Percentiles rank a stretch among this genome's conserved stretches.
These are phyloP conservation scores for Oncopodura yosiiana DNA, from an alignment of 1,140 invertebrate genomes.

Conservation along the genomic window DNA sequence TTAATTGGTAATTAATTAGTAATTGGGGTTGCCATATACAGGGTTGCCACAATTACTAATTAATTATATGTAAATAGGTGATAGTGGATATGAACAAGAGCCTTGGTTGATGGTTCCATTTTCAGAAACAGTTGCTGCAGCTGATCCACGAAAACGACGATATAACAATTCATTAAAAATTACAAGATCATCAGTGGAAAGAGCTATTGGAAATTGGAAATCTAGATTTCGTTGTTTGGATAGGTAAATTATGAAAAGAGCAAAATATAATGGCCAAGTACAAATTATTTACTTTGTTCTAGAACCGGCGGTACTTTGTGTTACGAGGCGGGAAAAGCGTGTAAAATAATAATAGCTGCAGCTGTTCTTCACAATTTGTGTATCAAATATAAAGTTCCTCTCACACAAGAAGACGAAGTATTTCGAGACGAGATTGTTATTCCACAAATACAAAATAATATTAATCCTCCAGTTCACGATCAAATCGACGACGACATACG, in stretches of 20 bases:
- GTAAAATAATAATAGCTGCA: conserved; percentile 7
- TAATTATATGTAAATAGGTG: conserved; percentile 14
- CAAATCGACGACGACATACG: too few species aligned
- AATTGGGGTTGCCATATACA: neutral
- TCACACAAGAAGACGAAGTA: too few species aligned
- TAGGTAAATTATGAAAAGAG: neutral
- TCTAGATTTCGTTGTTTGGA: conserved; percentile 14
- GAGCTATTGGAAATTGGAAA: conserved; percentile 24
- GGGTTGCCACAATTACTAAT: neutral
- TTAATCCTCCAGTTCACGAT: too few species aligned
- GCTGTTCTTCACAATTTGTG: conserved; percentile 16
- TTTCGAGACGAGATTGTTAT: too few species aligned
- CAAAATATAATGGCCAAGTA: neutral
- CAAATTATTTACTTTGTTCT: neutral
- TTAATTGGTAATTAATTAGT: conserved; percentile 3
- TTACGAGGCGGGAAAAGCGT: conserved; percentile 5
- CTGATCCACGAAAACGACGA: neutral
- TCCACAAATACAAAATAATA: too few species aligned
- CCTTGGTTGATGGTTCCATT: neutral
- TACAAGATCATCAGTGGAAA: conserved; percentile 12
- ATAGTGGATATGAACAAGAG: conserved; percentile 16
- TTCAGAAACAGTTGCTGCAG: neutral
- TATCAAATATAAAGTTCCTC: too few species aligned
- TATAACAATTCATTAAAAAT: conserved; percentile 9
- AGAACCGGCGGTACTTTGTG: conserved; percentile 8